Evolutionary conservation across 2,888 invertebrate species (phyloP), one percentile per base, ranked within the genome.

Genomic region (Drosophila prostipennis): DNA sequence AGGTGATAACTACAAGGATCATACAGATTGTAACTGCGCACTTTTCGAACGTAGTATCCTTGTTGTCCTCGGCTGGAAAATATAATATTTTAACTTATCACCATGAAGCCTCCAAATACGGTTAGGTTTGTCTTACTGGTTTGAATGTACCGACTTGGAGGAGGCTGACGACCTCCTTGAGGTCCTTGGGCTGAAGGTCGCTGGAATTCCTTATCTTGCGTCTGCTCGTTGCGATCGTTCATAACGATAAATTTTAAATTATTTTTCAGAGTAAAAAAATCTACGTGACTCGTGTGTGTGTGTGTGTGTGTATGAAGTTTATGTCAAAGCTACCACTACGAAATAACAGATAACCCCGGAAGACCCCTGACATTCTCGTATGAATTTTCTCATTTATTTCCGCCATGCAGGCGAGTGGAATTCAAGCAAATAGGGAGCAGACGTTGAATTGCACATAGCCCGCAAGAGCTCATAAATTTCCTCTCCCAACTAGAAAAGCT

Each of bases 381-480:
- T 53, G 68, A 53, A 65, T 67, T 51, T 67, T 29, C 34, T 8
- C 53, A 65, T 67, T 67, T 46, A 45, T 52, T 68, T 53, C 11
- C 14, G 11, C 32, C 10, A 42, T 43, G 51, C 49, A 46, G 32
- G 46, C 40, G 8, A 40, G 37, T 45, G 23, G 34, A 19, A 29
- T 34, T 39, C 16, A 16, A 23, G 36, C 11, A 5, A 64, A 64
- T 52, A 39, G n/a, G 23, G 5, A 8, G 37, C 40, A 46, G 8
- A 34, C 13, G 14, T 19, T 32, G 45, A 42, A 71, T 39, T 63
- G 45, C 46, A 45, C 46, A 46, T 56, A 73, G 11, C 54, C 57
- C 46, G 40, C 65, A 65, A 69, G 46, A 55, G 57, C 61, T 64
- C 72, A 83, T 80, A 78, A 74, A 83, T 86, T 76, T 75, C 49